Evolutionary conservation across 2,888 invertebrate genomes (phyloP).

Genomic region (Mystacides longicornis): DNA sequence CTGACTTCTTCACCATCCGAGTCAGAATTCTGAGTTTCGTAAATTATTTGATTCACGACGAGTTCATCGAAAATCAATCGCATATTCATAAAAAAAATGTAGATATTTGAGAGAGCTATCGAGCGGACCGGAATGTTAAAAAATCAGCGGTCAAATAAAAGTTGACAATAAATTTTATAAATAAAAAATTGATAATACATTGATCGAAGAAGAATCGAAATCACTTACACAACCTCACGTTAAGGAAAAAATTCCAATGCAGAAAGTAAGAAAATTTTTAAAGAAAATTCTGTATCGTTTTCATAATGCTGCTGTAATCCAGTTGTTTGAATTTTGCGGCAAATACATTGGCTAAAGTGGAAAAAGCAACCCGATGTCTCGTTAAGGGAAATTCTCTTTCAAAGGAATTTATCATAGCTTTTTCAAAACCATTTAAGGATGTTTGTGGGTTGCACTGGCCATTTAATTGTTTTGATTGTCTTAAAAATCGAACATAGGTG

Average conservation of each 20-base stretch:
- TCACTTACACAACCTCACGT: not conserved
- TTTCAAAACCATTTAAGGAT: not conserved
- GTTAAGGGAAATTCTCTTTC: not conserved
- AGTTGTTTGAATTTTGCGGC: not conserved
- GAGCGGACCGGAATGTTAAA: no score
- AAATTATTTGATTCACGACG: no score
- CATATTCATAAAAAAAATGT: no score
- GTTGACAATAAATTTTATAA: no score
- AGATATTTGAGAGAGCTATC: no score
- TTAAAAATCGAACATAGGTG: not conserved
- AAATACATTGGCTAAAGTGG: not conserved
- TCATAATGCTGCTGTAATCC: not conserved
- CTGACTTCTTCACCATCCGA: no score
- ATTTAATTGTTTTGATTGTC: not conserved
- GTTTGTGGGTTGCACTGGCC: not conserved
- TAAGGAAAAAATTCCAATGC: not conserved
- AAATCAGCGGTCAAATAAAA: no score
- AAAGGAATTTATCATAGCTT: not conserved
- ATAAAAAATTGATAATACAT: no score
- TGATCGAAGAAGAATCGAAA: not conserved
- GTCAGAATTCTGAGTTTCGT: no score
- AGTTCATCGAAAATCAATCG: no score
- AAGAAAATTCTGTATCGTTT: not conserved
- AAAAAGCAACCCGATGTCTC: not conserved
- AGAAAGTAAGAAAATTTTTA: not conserved